Percentiles rank a stretch among this genome's conserved stretches.
These are phyloP conservation scores for Clarias platycephalus DNA, from an alignment of 2,797 vertebrate genomes.

Conservation along the genomic window DNA sequence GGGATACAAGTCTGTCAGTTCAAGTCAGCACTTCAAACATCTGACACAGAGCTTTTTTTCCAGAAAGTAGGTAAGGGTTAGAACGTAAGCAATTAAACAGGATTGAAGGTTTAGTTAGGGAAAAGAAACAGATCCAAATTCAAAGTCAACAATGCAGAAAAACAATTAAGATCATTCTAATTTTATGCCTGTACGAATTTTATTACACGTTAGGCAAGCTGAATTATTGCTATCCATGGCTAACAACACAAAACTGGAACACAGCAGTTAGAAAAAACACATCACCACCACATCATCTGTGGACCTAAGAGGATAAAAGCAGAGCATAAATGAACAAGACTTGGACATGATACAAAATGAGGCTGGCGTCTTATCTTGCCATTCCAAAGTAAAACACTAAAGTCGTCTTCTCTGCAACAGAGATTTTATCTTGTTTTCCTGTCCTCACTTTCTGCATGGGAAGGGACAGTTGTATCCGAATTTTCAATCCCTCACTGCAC, in stretches of 20 bases:
- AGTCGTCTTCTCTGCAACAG: not conserved
- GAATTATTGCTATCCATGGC: not conserved
- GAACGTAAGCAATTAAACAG: constrained; percentile 51
- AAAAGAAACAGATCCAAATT: constrained; percentile 54
- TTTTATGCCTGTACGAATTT: not conserved
- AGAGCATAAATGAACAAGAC: not conserved
- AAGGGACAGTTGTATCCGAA: not conserved
- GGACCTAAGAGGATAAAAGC: not conserved
- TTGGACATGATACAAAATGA: not conserved
- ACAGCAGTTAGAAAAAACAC: not conserved
- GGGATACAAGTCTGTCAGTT: constrained; percentile 56
- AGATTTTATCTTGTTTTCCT: not conserved
- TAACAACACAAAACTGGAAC: not conserved
- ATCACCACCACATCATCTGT: not conserved
- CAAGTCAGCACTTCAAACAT: constrained; percentile 50
- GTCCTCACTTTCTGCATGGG: not conserved
- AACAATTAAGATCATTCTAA: not conserved
- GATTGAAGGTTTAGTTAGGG: constrained; percentile 57
- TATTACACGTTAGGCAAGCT: not conserved
- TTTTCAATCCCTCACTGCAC: not conserved
- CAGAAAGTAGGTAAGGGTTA: constrained; percentile 24
- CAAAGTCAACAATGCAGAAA: constrained; percentile 42
- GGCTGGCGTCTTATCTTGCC: not conserved
- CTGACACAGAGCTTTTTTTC: constrained; percentile 4
- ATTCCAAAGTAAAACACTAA: constrained; percentile 6